Percentiles rank a stretch among this genome's conserved stretches.
phyloP scores from a whole-genome alignment of 2,888 invertebrate genomes.

The Dendrolimus houi region DNA sequence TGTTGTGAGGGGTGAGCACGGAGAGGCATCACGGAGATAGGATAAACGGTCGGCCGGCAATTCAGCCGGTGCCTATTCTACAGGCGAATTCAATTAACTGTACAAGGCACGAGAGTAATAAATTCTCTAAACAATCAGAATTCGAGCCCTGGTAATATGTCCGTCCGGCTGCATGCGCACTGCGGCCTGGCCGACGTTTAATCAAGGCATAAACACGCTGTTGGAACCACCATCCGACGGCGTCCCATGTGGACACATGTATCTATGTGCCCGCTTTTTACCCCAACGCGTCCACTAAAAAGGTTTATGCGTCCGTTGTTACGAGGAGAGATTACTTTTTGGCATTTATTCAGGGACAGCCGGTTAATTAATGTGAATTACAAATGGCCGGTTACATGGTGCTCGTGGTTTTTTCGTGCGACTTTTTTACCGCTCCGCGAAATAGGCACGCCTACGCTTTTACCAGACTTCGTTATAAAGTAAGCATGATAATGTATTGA shows the following conservation, averaged over 20 bases:
- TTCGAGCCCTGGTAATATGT: slow-evolving; percentile 74
- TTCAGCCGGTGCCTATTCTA: slow-evolving; percentile 66
- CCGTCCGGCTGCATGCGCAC: slow-evolving; percentile 71
- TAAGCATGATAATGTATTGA: too few species aligned
- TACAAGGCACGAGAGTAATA: slow-evolving; percentile 74
- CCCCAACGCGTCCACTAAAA: slow-evolving; percentile 37
- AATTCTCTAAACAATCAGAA: slow-evolving; percentile 77
- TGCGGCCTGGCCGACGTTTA: slow-evolving; percentile 69
- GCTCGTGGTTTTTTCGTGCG: slow-evolving; percentile 17
- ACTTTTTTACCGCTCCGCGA: background rate
- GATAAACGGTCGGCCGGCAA: slow-evolving; percentile 58
- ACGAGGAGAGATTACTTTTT: slow-evolving; percentile 50
- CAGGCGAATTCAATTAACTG: slow-evolving; percentile 75
- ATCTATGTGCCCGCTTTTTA: slow-evolving; percentile 39
- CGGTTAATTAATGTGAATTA: slow-evolving; percentile 51
- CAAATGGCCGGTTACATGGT: slow-evolving; percentile 30
- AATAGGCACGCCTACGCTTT: slow-evolving; percentile 3
- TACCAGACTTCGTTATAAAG: background rate
- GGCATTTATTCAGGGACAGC: slow-evolving; percentile 39
- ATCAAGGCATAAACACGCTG: slow-evolving; percentile 69
- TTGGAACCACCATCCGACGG: slow-evolving; percentile 21
- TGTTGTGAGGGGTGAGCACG: slow-evolving; percentile 18
- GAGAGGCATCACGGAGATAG: slow-evolving; percentile 49
- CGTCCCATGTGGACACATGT: slow-evolving; percentile 46
- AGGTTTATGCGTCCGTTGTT: slow-evolving; percentile 52